These are phyloP conservation scores for Microcaecilia unicolor DNA, from an alignment of 2,797 vertebrate genomes.

Conservation along the genomic window DNA sequence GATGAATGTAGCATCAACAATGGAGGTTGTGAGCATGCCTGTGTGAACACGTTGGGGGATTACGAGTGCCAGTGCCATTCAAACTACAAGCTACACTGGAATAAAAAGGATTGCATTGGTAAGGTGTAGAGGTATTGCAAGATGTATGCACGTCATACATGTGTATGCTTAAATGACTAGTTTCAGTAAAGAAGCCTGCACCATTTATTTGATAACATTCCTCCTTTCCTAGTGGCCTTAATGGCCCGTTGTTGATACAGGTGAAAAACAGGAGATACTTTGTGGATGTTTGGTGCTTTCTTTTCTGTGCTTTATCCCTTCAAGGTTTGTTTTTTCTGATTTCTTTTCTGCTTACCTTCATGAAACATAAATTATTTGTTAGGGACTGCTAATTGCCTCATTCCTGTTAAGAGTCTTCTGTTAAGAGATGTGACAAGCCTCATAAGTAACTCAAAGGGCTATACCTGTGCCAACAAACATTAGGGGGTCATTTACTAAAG, in stretches of 20 bases:
- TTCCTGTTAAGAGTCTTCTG: too few relatives aligned
- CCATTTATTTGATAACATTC: background rate
- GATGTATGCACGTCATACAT: background rate
- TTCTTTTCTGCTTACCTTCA: conserved; percentile 27
- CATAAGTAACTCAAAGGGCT: too few relatives aligned
- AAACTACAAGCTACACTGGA: conserved; percentile 90
- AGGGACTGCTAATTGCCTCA: too few relatives aligned
- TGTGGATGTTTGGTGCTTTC: conserved; percentile 53
- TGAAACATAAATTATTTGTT: conserved; percentile 5
- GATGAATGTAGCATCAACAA: conserved; percentile 93
- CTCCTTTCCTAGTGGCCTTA: background rate
- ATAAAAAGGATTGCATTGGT: conserved; percentile 95
- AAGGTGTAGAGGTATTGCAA: conserved; percentile 45
- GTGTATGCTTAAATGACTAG: background rate
- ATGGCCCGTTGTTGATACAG: conserved; percentile 17
- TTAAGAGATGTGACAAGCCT: too few relatives aligned
- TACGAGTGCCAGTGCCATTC: conserved; percentile 81
- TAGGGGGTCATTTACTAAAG: too few relatives aligned
- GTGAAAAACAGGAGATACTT: conserved; percentile 95
- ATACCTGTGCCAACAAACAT: too few relatives aligned
- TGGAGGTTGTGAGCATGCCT: conserved; percentile 85
- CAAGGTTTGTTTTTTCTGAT: conserved; percentile 16
- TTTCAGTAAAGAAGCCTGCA: background rate
- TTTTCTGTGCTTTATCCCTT: conserved; percentile 49
- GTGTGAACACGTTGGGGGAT: conserved; percentile 77